Evolutionary conservation across 92 coral and sea anemone species (phyloP).

Genomic region (Blastomussa wellsi): DNA sequence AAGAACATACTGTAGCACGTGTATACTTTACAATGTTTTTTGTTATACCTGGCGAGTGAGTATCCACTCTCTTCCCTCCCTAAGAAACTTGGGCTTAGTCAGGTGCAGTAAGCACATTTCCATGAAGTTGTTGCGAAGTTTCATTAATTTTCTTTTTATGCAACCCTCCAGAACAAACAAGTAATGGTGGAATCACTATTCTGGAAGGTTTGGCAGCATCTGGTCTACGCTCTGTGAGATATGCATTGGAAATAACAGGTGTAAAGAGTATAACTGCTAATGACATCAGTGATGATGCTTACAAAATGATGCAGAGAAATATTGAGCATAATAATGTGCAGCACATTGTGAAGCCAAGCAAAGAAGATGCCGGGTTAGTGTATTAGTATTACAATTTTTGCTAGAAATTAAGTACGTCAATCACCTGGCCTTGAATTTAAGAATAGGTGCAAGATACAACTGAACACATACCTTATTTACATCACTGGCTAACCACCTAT

Average conservation of each 20-base stretch:
- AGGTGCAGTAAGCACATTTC: too few species aligned
- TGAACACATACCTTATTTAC: too few species aligned
- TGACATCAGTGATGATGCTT: conserved; percentile 96
- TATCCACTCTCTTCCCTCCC: too few species aligned
- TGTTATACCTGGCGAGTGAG: too few species aligned
- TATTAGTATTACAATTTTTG: background rate
- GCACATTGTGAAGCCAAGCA: conserved; percentile 74
- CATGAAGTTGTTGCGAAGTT: background rate
- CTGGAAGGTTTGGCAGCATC: conserved; percentile 98
- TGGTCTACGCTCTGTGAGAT: conserved; percentile 95
- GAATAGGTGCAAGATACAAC: background rate
- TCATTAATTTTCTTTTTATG: background rate
- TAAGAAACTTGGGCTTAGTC: conserved; percentile 24
- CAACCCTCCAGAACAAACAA: background rate
- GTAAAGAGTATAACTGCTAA: conserved; percentile 80
- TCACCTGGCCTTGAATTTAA: background rate
- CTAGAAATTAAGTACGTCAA: background rate
- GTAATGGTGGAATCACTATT: conserved; percentile 61
- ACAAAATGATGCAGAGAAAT: conserved; percentile 76
- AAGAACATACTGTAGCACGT: too few species aligned
- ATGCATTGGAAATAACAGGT: conserved; percentile 86
- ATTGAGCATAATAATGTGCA: conserved; percentile 79
- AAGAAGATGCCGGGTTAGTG: conserved; percentile 95
- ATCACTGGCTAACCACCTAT: too few species aligned
- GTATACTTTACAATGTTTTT: too few species aligned